These are phyloP conservation scores for Druceiella hillmani DNA, from an alignment of 2,888 invertebrate species.

Conservation along the genomic window DNA sequence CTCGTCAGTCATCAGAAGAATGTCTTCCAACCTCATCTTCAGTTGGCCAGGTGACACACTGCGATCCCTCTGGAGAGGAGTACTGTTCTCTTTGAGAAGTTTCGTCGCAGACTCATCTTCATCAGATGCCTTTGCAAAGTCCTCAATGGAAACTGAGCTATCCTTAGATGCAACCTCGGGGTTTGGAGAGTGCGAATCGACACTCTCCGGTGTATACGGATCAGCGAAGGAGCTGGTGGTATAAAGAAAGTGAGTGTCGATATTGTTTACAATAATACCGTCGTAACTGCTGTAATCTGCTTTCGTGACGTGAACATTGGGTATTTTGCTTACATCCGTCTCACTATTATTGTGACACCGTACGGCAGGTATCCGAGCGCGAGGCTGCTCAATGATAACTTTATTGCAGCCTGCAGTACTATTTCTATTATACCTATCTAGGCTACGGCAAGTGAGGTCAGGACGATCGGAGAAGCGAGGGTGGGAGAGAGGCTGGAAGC, in stretches of 20 bases:
- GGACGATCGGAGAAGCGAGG: slow-evolving; percentile 14
- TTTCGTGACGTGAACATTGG: slow-evolving; percentile 47
- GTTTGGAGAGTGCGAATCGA: slow-evolving; percentile 69
- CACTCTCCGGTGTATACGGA: slow-evolving; percentile 79
- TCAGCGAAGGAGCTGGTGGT: slow-evolving; percentile 47
- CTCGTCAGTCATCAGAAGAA: too few species aligned
- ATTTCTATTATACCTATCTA: too few species aligned
- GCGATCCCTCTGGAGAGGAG: slow-evolving; percentile 33
- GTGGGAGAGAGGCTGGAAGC: slow-evolving; percentile 26
- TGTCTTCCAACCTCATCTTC: slow-evolving; percentile 55
- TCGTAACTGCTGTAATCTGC: slow-evolving; percentile 42
- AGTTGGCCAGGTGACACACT: slow-evolving; percentile 60
- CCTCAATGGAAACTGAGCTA: slow-evolving; percentile 31
- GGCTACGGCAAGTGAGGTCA: neutral
- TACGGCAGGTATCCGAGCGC: too few species aligned
- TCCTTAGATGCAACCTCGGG: slow-evolving; percentile 35
- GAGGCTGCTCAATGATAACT: too few species aligned
- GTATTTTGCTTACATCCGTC: slow-evolving; percentile 34
- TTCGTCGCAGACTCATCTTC: slow-evolving; percentile 26
- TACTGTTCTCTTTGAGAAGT: slow-evolving; percentile 29
- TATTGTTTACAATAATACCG: slow-evolving; percentile 48
- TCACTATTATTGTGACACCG: too few species aligned
- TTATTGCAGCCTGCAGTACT: too few species aligned
- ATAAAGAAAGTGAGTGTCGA: slow-evolving; percentile 45
- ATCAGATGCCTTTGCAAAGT: slow-evolving; percentile 32